Evolutionary conservation across 2,888 invertebrate species (phyloP).

Genomic region (Perizoma affinitatum): DNA sequence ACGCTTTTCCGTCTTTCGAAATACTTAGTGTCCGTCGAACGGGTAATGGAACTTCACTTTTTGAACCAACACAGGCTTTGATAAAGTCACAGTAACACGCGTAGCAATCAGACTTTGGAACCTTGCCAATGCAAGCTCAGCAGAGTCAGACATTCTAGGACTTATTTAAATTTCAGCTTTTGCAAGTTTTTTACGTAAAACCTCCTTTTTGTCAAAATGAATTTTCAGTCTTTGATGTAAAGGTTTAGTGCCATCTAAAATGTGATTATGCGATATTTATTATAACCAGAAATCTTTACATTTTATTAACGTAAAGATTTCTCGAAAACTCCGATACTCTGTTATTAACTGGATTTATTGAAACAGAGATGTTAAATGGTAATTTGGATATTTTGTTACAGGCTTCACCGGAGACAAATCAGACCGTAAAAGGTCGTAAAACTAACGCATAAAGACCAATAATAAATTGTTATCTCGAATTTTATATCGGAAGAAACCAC

Average conservation of each 20-base stretch:
- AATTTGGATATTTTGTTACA: constrained; percentile 71
- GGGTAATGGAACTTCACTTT: constrained; percentile 9
- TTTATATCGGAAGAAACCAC: constrained; percentile 51
- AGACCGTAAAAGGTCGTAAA: constrained; percentile 61
- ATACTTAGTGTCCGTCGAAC: background rate
- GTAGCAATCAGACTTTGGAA: constrained; percentile 37
- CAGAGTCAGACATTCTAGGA: constrained; percentile 13
- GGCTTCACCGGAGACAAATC: constrained; percentile 60
- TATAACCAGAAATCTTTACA: no score
- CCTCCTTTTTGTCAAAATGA: no score
- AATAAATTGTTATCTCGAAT: constrained; percentile 56
- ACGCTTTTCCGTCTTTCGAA: no score
- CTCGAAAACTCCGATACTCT: constrained; percentile 9
- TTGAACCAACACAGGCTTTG: constrained; percentile 7
- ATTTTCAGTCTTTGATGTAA: no score
- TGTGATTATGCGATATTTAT: no score
- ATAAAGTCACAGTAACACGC: constrained; percentile 19
- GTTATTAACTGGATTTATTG: constrained; percentile 35
- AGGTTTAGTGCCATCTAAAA: no score
- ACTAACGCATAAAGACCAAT: constrained; percentile 54
- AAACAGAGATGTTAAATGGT: constrained; percentile 50
- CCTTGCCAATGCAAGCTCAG: constrained; percentile 28
- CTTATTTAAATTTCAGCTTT: constrained; percentile 26
- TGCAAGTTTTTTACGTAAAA: constrained; percentile 2
- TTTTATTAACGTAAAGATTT: background rate